Percentiles rank a stretch among this genome's conserved stretches.
phyloP scores from a whole-genome alignment of 2,797 vertebrate species.

The Syndactyla subalaris region DNA sequence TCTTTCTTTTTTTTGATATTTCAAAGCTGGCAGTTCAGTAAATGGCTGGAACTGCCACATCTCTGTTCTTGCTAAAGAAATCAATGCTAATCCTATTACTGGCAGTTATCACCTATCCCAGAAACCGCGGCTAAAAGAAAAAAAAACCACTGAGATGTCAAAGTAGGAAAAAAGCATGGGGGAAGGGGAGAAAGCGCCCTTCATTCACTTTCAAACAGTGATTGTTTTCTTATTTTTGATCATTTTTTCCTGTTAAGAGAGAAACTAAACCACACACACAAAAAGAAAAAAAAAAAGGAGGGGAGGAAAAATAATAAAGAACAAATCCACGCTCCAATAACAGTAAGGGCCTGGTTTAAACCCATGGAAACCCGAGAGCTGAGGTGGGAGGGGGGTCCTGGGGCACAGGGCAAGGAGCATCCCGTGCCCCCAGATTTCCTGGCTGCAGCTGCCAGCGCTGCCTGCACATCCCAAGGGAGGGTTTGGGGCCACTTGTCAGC shows the following conservation, averaged over 20 bases:
- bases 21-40: conserved; percentile 99
- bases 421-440: fast-evolving
- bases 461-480: background rate
- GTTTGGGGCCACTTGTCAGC: no score
- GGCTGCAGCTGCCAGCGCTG: background rate
- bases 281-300: background rate
- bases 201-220: conserved; percentile 97
- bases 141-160: conserved; percentile 96
- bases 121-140: conserved; percentile 93
- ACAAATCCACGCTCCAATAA: conserved; percentile 43
- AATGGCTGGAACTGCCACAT: conserved; percentile 99
- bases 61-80: conserved; percentile 99
- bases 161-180: conserved; percentile 87
- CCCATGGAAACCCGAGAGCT: background rate
- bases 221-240: conserved; percentile 90
- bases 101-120: conserved; percentile 99
- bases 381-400: fast-evolving
- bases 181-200: conserved; percentile 81
- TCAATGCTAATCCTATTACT: conserved; percentile 99
- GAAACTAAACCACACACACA: conserved; percentile 65
- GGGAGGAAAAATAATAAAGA: background rate
- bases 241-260: conserved; percentile 91
- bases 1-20: conserved; percentile 91
- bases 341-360: conserved; percentile 56
- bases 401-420: background rate